These are phyloP conservation scores for Probaryconus sp. DNA, from an alignment of 1,140 invertebrate genomes.

Conservation along the genomic window DNA sequence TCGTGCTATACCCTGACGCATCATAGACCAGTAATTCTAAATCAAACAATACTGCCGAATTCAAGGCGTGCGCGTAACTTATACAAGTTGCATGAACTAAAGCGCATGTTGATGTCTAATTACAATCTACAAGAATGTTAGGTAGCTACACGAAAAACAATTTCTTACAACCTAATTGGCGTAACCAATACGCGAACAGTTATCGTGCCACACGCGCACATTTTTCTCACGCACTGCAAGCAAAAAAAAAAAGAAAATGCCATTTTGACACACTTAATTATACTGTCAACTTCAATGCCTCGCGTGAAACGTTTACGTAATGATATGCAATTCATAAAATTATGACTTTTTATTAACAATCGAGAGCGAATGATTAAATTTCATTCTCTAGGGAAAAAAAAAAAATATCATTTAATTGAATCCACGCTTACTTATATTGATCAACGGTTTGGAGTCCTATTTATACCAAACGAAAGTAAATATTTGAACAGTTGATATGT, in stretches of 20 bases:
- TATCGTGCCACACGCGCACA: conserved; percentile 34
- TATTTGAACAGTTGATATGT: too few species aligned
- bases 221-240: conserved; percentile 13
- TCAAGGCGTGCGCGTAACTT: conserved; percentile 46
- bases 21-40: conserved; percentile 58
- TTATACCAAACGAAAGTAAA: too few species aligned
- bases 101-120: conserved; percentile 56
- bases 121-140: conserved; percentile 51
- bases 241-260: conserved; percentile 20
- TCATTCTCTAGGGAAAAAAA: too few species aligned
- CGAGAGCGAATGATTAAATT: too few species aligned
- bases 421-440: too few species aligned
- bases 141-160: conserved; percentile 57
- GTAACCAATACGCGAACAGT: conserved; percentile 26
- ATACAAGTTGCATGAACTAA: conserved; percentile 41
- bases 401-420: too few species aligned
- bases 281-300: conserved; percentile 18
- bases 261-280: conserved; percentile 33
- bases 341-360: too few species aligned
- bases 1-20: conserved; percentile 12
- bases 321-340: conserved; percentile 17
- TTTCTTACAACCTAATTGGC: conserved; percentile 40
- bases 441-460: too few species aligned
- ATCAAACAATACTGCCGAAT: conserved; percentile 61
- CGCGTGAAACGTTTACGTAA: conserved; percentile 5